These are phyloP conservation scores for Drosophila stalkeri DNA, from an alignment of 2,888 invertebrate species.

Conservation along the genomic window DNA sequence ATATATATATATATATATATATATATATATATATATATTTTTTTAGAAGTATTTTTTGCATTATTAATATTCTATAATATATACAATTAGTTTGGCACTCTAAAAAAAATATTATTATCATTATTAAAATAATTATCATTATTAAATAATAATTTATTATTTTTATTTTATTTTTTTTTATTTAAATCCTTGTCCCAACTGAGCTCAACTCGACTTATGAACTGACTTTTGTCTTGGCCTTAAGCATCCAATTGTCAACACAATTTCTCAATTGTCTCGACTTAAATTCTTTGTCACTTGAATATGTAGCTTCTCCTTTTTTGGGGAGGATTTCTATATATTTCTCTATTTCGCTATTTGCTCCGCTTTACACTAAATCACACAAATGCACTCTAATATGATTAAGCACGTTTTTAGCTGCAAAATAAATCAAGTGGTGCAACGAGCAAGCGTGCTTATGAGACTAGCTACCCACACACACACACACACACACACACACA, in stretches of 20 bases:
- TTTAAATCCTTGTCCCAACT: neutral
- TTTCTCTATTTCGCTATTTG: slow-evolving; percentile 43
- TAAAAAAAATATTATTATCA: neutral
- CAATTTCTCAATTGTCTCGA: slow-evolving; percentile 39
- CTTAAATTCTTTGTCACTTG: slow-evolving; percentile 19
- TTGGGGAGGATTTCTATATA: slow-evolving; percentile 18
- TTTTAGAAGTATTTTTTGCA: too few species aligned
- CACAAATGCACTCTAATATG: slow-evolving; percentile 82
- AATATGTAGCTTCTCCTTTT: slow-evolving; percentile 3
- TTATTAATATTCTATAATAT: neutral
- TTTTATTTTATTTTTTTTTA: too few species aligned
- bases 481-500: slow-evolving; percentile 3
- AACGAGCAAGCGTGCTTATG: slow-evolving; percentile 58
- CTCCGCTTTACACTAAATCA: slow-evolving; percentile 67
- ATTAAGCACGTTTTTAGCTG: slow-evolving; percentile 82
- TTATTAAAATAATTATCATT: too few species aligned
- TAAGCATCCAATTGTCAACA: slow-evolving; percentile 37
- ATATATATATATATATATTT: too few species aligned
- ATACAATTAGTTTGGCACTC: too few species aligned
- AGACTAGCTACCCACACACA: slow-evolving; percentile 46
- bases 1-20: too few species aligned
- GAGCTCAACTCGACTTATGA: neutral
- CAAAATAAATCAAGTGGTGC: slow-evolving; percentile 79
- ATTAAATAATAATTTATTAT: too few species aligned
- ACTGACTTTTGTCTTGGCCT: neutral